phyloP scores from a whole-genome alignment of 2,797 vertebrate genomes.

The Parotocinclus haroldoi region DNA sequence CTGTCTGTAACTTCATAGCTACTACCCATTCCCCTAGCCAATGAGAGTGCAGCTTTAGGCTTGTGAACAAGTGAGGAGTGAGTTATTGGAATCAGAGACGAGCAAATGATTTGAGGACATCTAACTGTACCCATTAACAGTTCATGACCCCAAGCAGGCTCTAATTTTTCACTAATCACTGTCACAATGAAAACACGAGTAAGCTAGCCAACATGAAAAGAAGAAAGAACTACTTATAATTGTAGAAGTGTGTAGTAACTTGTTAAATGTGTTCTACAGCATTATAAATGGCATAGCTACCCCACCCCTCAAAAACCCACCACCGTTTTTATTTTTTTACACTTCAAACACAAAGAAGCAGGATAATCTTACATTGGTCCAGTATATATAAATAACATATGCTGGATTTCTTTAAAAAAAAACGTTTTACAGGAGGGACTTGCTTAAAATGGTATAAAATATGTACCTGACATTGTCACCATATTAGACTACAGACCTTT shows the following conservation, averaged over 20 bases:
- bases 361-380: conserved; percentile 39
- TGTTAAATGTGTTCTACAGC: conserved; percentile 27
- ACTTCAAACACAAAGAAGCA: conserved; percentile 34
- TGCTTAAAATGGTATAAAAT: conserved; percentile 58
- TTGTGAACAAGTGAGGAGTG: conserved; percentile 22
- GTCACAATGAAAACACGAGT: conserved; percentile 25
- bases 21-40: conserved; percentile 20
- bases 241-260: too few relatives aligned
- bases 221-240: too few relatives aligned
- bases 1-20: conserved; percentile 43
- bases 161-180: conserved; percentile 26
- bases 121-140: conserved; percentile 30
- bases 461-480: conserved; percentile 63
- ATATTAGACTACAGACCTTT: conserved; percentile 54
- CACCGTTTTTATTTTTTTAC: conserved; percentile 34
- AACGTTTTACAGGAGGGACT: conserved; percentile 64
- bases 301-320: conserved; percentile 30
- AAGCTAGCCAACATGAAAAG: conserved; percentile 4
- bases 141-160: conserved; percentile 36
- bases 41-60: conserved; percentile 21
- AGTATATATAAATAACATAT: conserved; percentile 37
- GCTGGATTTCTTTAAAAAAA: conserved; percentile 49
- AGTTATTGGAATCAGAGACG: conserved; percentile 26
- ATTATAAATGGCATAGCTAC: conserved; percentile 44
- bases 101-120: conserved; percentile 26